Evolutionary conservation across 2,797 vertebrate genomes (phyloP), one percentile per base, ranked within the genome.

Genomic region (Catamblyrhynchus diadema): DNA sequence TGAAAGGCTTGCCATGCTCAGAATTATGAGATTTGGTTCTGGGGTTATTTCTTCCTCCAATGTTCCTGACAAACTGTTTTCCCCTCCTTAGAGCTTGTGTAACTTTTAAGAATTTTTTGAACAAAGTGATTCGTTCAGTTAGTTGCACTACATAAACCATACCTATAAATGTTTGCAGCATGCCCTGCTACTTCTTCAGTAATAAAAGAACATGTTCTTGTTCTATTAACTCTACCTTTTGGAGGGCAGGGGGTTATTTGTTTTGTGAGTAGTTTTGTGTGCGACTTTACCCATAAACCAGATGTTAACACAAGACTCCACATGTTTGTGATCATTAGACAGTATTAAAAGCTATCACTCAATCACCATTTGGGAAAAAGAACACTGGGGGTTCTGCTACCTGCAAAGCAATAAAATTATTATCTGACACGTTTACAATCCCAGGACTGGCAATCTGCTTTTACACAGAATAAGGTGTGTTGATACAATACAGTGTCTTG

Each of bases 341-440:
- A 93, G 83, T 96, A 97, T 97, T 97, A 97, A 97, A 97, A 95
- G 79, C 84, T 94, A 77, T 80, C 57, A 61, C 42, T 95, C 95
- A 88, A 56, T 97, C 95, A 94, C 93, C 93, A 77, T 96, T 97
- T 96, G 92, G 93, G 85, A 97, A 82, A 12, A 73, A 77, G 91
- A 95, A 84, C 75, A 48, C 62, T 75, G 82, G 75, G 85, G 97
- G 91, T 86, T 96, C 91, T 81, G 90, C 95, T 97, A 96, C 97
- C 96, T 97, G 96, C 93, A 93, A 96, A 94, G 95, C 95, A 97
- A 96, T 94, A 94, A 96, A 98, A 96, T 97, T 96, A 96, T 96
- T 96, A 74, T 91, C 94, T 97, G 97, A 87, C 96, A 95, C 67
- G 20, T 98, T 97, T 96, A 94, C 93, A 95, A 53, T 93, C 86